Percentiles rank a stretch among this genome's conserved stretches.
Conservation (phyloP, 2,888 invertebrate species). For the Nephrocerus scutellatus region DNA sequence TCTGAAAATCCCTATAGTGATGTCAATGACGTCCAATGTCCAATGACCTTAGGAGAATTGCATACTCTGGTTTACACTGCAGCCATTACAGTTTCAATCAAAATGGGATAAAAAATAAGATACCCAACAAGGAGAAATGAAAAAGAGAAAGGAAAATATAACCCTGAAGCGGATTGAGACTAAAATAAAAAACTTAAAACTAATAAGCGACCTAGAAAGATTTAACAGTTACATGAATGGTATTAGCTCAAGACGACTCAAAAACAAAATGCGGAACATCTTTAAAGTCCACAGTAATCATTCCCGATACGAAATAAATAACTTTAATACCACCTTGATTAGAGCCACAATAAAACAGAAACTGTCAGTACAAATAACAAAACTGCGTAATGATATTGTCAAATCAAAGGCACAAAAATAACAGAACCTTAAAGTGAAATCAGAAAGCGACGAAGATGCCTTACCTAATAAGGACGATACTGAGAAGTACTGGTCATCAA, state of each 20-base stretch:
- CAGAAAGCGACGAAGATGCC: neutral
- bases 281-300: neutral
- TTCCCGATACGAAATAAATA: neutral
- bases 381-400: neutral
- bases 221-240: too few species aligned
- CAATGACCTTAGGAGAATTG: too few species aligned
- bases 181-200: neutral
- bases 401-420: neutral
- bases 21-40: too few species aligned
- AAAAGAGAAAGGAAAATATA: neutral
- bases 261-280: neutral
- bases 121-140: neutral
- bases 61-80: neutral
- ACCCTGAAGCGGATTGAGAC: neutral
- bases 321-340: neutral
- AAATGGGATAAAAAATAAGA: neutral
- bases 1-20: too few species aligned
- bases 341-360: neutral
- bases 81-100: neutral
- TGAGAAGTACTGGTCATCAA: conserved; percentile 1
- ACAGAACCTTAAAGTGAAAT: neutral
- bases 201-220: neutral
- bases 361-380: neutral
- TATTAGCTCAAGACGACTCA: neutral
- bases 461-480: neutral